phyloP scores from a whole-genome alignment of 1,140 invertebrate genomes.

The Pseudomyrmex cubaensis region DNA sequence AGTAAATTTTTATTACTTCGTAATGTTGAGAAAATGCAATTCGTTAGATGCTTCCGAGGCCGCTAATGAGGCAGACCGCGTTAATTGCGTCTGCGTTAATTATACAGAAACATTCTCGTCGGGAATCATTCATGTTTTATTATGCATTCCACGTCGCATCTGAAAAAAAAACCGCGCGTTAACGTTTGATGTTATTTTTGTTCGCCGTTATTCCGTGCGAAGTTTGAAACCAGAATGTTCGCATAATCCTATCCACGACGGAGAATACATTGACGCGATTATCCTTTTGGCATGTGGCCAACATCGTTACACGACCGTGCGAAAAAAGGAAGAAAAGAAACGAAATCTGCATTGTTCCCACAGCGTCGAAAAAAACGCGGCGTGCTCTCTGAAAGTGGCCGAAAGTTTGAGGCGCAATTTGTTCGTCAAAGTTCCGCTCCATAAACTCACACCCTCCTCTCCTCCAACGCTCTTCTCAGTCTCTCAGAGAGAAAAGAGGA shows the following conservation, averaged over 20 bases:
- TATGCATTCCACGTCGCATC: not conserved
- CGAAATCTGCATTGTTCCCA: constrained; percentile 30
- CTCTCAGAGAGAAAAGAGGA: constrained; percentile 13
- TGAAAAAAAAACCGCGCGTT: constrained; percentile 12
- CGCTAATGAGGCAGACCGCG: constrained; percentile 44
- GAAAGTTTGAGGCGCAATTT: constrained; percentile 37
- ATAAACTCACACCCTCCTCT: constrained; percentile 54
- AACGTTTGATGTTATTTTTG: constrained; percentile 38
- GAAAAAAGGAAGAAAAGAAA: not conserved
- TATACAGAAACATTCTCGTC: constrained; percentile 40
- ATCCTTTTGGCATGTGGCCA: not conserved
- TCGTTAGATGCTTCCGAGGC: not conserved
- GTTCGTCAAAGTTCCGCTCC: constrained; percentile 67
- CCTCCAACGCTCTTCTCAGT: not conserved
- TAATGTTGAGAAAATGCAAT: constrained; percentile 27
- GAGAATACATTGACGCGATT: constrained; percentile 12
- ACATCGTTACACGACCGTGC: not conserved
- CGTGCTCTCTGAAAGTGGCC: not conserved
- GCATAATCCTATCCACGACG: not conserved
- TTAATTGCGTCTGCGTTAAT: constrained; percentile 46
- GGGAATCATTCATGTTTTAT: constrained; percentile 36
- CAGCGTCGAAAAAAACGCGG: constrained; percentile 17
- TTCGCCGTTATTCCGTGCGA: not conserved
- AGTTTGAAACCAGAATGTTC: not conserved
- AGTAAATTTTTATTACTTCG: constrained; percentile 25